Conservation (phyloP, 2,113 vertebrate species). For the Cygnus buccinator region DNA sequence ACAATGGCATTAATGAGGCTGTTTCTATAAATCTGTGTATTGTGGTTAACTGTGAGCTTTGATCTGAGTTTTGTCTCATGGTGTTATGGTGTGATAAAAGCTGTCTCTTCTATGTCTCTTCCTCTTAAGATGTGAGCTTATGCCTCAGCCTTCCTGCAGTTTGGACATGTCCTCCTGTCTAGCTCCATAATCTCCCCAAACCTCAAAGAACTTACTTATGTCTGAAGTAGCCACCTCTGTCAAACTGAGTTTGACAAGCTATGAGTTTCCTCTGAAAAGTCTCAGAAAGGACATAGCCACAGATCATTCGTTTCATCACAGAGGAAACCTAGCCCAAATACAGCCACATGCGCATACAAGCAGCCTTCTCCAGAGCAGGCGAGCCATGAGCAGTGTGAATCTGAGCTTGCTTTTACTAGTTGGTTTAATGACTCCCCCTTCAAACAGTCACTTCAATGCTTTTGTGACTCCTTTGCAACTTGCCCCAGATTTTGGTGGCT, state of each 20-base stretch:
- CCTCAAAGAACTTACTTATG: not conserved
- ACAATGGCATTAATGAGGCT: not conserved
- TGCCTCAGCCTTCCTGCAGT: not conserved
- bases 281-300: not conserved
- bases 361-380: not conserved
- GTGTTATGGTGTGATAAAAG: not conserved
- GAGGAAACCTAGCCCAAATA: not conserved
- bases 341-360: fast-evolving
- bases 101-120: not conserved
- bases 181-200: not conserved
- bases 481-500: not conserved
- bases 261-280: not conserved
- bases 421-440: not conserved
- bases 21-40: not conserved
- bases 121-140: not conserved
- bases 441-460: not conserved
- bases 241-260: not conserved
- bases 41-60: not conserved
- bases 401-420: not conserved
- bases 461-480: not conserved
- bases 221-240: not conserved
- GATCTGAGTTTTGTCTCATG: not conserved
- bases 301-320: not conserved
- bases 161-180: not conserved
- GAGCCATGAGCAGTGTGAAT: not conserved